A percentile compares a stretch with the other conserved stretches of the same genome.
Evolutionary conservation across 2,113 vertebrate species (phyloP).

Genomic region (Gorsachius goisagi): DNA sequence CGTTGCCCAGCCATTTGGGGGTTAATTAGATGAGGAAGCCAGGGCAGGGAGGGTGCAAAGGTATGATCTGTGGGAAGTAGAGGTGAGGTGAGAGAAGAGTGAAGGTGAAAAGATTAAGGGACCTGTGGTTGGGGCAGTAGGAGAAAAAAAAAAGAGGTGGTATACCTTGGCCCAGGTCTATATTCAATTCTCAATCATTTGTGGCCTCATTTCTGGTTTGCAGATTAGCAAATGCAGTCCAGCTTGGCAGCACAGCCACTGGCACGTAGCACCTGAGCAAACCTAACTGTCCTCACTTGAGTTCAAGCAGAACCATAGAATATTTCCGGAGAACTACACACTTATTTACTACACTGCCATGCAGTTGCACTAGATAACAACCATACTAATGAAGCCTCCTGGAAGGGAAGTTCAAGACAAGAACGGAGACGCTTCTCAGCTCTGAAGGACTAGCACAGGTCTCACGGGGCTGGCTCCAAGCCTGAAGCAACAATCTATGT

Average conservation of each 20-base stretch:
- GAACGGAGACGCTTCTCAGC: neutral
- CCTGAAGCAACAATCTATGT: neutral
- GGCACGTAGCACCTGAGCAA: neutral
- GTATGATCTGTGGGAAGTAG: neutral
- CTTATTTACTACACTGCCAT: accelerated
- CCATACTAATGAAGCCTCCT: neutral
- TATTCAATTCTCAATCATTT: neutral
- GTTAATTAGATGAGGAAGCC: neutral
- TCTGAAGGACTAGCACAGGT: neutral
- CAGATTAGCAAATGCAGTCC: neutral
- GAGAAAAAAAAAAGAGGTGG: neutral
- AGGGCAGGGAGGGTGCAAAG: neutral
- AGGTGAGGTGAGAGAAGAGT: neutral
- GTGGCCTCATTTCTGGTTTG: neutral
- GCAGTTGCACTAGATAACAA: neutral
- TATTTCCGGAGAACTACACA: neutral
- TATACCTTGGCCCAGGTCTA: neutral
- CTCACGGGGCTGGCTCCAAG: neutral
- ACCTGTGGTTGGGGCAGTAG: neutral
- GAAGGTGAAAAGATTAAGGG: neutral
- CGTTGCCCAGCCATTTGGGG: neutral
- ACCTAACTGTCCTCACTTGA: neutral
- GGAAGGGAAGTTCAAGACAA: neutral
- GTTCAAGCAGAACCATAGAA: neutral
- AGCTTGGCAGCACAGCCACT: neutral